Evolutionary conservation across 2,113 vertebrate species (phyloP).

Genomic region (Callipepla squamata): DNA sequence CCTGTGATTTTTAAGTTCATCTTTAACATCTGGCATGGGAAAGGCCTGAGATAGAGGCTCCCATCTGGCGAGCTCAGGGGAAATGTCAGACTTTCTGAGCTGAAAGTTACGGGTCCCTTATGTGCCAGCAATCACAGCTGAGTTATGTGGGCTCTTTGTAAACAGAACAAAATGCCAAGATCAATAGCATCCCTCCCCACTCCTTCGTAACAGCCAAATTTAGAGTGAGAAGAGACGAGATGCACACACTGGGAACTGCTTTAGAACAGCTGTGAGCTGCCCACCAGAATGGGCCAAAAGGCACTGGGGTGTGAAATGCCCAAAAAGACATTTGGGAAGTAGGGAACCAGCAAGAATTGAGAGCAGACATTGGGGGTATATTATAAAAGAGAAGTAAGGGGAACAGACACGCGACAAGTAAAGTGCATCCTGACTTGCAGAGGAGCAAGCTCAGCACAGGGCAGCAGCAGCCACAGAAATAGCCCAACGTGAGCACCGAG

Average conservation of each 20-base stretch:
- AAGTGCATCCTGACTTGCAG: neutral
- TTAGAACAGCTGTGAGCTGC: neutral
- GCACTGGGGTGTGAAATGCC: neutral
- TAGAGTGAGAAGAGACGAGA: constrained; percentile 11
- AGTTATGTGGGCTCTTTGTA: neutral
- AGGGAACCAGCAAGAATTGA: neutral
- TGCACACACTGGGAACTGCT: neutral
- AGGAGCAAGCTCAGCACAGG: fast-evolving
- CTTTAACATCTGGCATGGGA: neutral
- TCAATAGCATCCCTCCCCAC: neutral
- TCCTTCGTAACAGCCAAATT: neutral
- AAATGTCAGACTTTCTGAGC: fast-evolving
- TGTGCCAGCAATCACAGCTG: neutral
- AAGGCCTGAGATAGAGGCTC: constrained; percentile 15
- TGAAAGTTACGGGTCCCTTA: neutral
- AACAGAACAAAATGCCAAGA: constrained; percentile 53
- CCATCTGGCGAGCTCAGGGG: neutral
- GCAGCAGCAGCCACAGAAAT: neutral
- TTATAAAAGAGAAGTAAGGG: neutral
- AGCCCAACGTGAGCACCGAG: neutral
- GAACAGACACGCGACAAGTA: neutral
- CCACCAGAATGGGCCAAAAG: neutral
- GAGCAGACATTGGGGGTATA: neutral
- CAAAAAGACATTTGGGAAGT: neutral
- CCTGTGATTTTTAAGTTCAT: neutral